Evolutionary conservation across 2,113 vertebrate genomes (phyloP).

Genomic region (Tetraodon nigroviridis): DNA sequence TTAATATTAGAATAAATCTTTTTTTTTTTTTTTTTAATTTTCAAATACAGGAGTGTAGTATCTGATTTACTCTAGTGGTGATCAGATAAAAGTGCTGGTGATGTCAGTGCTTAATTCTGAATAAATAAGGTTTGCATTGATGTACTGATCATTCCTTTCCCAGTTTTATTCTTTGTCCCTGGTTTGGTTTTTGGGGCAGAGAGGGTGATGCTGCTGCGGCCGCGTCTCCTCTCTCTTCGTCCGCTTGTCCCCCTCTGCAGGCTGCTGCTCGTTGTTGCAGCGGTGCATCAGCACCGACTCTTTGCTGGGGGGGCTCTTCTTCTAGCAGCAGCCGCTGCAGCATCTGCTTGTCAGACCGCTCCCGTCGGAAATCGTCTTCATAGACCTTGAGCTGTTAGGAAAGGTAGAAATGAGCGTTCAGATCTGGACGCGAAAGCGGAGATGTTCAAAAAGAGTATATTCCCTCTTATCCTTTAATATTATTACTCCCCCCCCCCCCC

Average conservation of each 20-base stretch:
- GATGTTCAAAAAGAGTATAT: too few species aligned
- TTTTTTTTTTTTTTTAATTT: neutral
- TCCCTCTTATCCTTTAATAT: too few species aligned
- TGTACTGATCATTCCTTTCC: slow-evolving; percentile 2
- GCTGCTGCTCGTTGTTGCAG: slow-evolving; percentile 71
- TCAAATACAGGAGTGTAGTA: too few species aligned
- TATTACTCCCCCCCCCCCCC: too few species aligned
- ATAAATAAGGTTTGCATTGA: neutral
- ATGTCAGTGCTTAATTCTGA: neutral
- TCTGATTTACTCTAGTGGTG: too few species aligned
- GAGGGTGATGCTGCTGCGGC: slow-evolving; percentile 50
- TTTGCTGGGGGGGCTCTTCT: slow-evolving; percentile 50
- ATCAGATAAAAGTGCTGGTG: too few species aligned
- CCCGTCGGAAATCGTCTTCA: slow-evolving; percentile 77
- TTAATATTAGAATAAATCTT: too few species aligned
- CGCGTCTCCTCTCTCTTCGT: slow-evolving; percentile 34
- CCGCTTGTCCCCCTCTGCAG: slow-evolving; percentile 48
- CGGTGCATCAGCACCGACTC: slow-evolving; percentile 72
- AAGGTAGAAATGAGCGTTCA: neutral
- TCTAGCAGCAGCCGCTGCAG: slow-evolving; percentile 76
- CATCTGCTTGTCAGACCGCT: slow-evolving; percentile 77
- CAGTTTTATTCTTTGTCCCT: slow-evolving; percentile 40
- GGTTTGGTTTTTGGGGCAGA: slow-evolving; percentile 60
- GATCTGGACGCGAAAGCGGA: too few species aligned
- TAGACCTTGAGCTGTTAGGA: slow-evolving; percentile 74